A percentile compares a stretch with the other conserved stretches of the same genome.
These are phyloP conservation scores for Gallinago jamesoni DNA, from an alignment of 2,113 vertebrate genomes.

Conservation along the genomic window DNA sequence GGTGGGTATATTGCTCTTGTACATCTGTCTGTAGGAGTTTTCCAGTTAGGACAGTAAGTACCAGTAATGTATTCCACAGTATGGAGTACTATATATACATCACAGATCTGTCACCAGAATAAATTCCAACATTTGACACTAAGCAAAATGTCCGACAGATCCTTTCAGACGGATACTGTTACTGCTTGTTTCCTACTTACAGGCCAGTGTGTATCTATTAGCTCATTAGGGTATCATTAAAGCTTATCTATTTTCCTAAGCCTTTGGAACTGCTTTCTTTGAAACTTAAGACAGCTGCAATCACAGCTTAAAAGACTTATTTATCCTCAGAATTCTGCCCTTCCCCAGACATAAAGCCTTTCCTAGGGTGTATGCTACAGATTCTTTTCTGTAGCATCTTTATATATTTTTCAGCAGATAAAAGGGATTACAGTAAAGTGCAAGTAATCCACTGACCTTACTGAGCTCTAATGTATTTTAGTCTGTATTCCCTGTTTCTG, in stretches of 20 bases:
- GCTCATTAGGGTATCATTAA: not conserved
- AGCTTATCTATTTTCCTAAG: constrained; percentile 7
- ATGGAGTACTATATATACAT: not conserved
- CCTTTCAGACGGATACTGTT: not conserved
- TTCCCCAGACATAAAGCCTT: not conserved
- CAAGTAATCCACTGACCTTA: not conserved
- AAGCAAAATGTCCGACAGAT: not conserved
- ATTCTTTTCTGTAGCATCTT: not conserved
- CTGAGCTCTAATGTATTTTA: not conserved
- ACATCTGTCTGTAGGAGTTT: not conserved
- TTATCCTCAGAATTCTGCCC: not conserved
- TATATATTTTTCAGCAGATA: not conserved
- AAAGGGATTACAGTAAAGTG: constrained; percentile 3
- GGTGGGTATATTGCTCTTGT: not conserved
- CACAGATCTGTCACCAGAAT: not conserved
- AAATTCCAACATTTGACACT: not conserved
- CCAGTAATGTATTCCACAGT: not conserved
- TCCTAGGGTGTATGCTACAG: not conserved
- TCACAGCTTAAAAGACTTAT: not conserved
- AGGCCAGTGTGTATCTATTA: not conserved
- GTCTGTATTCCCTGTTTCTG: not conserved
- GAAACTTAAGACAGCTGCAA: constrained; percentile 1
- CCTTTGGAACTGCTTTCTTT: not conserved
- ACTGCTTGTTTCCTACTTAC: not conserved
- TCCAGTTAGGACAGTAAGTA: not conserved